These are phyloP conservation scores for Perca schrenkii DNA, from an alignment of 2,113 vertebrate genomes.

Conservation along the genomic window DNA sequence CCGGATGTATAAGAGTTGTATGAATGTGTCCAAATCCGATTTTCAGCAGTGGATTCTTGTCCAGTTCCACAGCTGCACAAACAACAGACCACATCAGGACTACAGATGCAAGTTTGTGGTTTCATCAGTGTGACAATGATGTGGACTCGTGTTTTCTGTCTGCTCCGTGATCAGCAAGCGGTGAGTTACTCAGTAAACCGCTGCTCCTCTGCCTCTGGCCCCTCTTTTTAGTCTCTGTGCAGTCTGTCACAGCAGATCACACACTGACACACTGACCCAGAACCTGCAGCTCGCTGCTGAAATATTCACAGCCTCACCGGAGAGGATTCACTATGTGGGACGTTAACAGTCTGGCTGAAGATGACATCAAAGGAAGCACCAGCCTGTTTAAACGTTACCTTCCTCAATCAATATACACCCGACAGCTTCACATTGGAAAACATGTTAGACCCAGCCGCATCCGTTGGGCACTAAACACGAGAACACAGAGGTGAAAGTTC, in stretches of 20 bases:
- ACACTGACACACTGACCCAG: conserved; percentile 70
- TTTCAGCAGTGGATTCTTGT: not conserved
- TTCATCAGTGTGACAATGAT: no score
- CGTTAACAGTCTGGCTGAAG: not conserved
- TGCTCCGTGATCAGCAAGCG: not conserved
- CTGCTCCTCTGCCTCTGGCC: not conserved
- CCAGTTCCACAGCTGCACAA: no score
- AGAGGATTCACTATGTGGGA: conserved; percentile 3
- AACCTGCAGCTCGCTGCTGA: conserved; percentile 68
- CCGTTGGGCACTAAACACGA: no score
- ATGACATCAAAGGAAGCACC: not conserved
- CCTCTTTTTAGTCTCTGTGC: not conserved
- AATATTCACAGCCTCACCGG: conserved; percentile 51
- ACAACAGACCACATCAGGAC: no score
- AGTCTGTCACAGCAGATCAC: conserved; percentile 54
- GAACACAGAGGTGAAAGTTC: no score
- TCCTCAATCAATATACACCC: not conserved
- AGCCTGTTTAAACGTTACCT: not conserved
- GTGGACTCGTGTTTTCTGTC: not conserved
- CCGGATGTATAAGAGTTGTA: no score
- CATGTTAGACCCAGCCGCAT: not conserved
- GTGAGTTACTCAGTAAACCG: not conserved
- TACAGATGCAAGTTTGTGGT: no score
- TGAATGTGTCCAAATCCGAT: no score
- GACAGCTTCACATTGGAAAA: not conserved